These are phyloP conservation scores for Pollachius pollachius DNA, from an alignment of 2,113 vertebrate species.

Conservation along the genomic window DNA sequence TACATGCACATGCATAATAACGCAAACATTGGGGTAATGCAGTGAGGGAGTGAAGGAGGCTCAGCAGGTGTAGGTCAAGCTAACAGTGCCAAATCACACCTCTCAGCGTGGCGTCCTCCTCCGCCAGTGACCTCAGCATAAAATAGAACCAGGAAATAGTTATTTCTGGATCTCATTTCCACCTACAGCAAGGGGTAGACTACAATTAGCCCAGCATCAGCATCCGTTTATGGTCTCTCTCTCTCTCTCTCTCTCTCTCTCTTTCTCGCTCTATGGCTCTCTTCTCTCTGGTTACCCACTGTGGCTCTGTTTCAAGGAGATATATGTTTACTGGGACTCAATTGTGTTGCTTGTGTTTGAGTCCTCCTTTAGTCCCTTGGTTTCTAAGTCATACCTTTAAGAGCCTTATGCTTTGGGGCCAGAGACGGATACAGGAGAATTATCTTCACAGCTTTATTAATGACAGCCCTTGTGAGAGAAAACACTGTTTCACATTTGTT, in stretches of 20 bases:
- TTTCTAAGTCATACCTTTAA: too few species aligned
- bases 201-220: slow-evolving; percentile 64
- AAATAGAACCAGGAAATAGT: slow-evolving; percentile 72
- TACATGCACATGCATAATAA: not conserved
- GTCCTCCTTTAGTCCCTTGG: too few species aligned
- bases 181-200: slow-evolving; percentile 56
- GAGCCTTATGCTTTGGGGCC: too few species aligned
- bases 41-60: slow-evolving; percentile 55
- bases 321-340: not conserved
- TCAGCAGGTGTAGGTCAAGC: slow-evolving; percentile 69
- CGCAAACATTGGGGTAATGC: slow-evolving; percentile 1
- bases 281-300: not conserved
- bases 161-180: slow-evolving; percentile 69
- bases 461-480: too few species aligned
- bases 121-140: slow-evolving; percentile 67
- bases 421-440: too few species aligned
- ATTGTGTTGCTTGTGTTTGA: too few species aligned
- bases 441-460: too few species aligned
- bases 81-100: slow-evolving; percentile 57
- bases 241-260: slow-evolving; percentile 10
- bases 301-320: not conserved
- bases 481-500: too few species aligned
- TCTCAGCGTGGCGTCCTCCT: slow-evolving; percentile 58
- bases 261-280: not conserved
- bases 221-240: slow-evolving; percentile 18